phyloP scores from a whole-genome alignment of 1,140 invertebrate genomes.

The Choristoneura fumiferana region DNA sequence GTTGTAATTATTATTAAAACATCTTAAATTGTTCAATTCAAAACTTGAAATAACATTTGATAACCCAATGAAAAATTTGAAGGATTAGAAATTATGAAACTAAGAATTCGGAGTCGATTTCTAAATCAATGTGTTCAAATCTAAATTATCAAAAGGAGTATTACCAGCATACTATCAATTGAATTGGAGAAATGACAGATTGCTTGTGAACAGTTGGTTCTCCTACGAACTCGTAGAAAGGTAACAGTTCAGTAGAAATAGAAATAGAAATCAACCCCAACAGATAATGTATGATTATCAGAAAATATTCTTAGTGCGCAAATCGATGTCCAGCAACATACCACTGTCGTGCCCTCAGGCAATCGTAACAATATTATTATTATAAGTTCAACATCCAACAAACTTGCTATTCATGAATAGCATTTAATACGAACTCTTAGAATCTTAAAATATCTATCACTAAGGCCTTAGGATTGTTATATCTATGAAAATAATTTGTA shows the following conservation, averaged over 20 bases:
- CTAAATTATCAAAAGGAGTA: constrained; percentile 38
- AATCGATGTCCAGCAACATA: constrained; percentile 18
- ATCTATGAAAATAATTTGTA: too few species aligned
- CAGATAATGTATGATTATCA: constrained; percentile 16
- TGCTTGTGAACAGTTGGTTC: neutral
- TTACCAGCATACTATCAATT: constrained; percentile 47
- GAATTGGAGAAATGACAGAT: constrained; percentile 22
- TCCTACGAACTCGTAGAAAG: neutral
- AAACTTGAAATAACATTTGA: constrained; percentile 22
- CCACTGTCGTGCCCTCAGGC: constrained; percentile 13
- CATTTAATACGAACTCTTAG: neutral
- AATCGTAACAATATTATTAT: neutral
- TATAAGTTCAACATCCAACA: constrained; percentile 3
- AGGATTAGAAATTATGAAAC: constrained; percentile 24
- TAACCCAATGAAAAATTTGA: constrained; percentile 63
- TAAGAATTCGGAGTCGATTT: neutral
- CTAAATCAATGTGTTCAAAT: neutral
- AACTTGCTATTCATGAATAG: constrained; percentile 7
- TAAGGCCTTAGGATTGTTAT: constrained; percentile 5
- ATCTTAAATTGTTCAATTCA: constrained; percentile 16
- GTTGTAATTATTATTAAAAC: constrained; percentile 15
- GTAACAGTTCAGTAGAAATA: neutral
- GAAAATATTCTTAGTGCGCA: constrained; percentile 3
- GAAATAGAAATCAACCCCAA: neutral
- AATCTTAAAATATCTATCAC: constrained; percentile 4